A percentile compares a stretch with the other conserved stretches of the same genome.
Evolutionary conservation across 2,888 invertebrate species (phyloP).

Genomic region (Acronicta leporina): DNA sequence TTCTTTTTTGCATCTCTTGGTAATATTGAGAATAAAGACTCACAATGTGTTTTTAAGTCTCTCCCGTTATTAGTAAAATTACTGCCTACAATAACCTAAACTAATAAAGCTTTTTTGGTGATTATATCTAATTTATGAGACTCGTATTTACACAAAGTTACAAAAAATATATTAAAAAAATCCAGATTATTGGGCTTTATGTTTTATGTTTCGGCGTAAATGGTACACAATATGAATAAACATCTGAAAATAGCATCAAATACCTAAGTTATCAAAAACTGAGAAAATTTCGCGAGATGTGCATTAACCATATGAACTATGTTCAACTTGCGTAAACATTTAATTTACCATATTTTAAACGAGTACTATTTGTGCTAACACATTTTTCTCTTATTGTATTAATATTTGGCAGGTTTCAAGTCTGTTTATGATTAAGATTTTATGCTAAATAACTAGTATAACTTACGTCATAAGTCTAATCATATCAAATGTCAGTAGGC

Average conservation of each 20-base stretch:
- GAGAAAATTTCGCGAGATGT: conserved; percentile 25
- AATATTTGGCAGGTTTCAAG: conserved; percentile 82
- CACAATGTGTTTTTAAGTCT: conserved; percentile 48
- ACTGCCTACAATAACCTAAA: conserved; percentile 64
- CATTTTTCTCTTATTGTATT: conserved; percentile 69
- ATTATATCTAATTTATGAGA: conserved; percentile 72
- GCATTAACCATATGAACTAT: conserved; percentile 37
- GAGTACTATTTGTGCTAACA: conserved; percentile 64
- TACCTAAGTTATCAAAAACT: conserved; percentile 22
- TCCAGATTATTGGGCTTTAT: conserved; percentile 23
- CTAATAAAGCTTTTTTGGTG: conserved; percentile 86
- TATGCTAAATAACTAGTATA: conserved; percentile 44
- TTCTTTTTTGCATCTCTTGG: conserved; percentile 3
- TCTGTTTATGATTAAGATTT: conserved; percentile 61
- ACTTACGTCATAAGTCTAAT: conserved; percentile 33
- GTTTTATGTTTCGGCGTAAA: conserved; percentile 12
- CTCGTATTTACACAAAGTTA: conserved; percentile 64
- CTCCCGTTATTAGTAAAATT: conserved; percentile 44
- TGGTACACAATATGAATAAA: conserved; percentile 10
- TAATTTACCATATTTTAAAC: conserved; percentile 42
- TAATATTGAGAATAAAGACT: conserved; percentile 17
- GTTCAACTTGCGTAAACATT: conserved; percentile 43
- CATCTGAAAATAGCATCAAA: conserved; percentile 19
- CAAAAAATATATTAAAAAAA: conserved; percentile 24
- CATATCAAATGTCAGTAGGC: conserved; percentile 38